Conservation (phyloP, 2,797 vertebrate genomes). For the Poeciliopsis turneri region DNA sequence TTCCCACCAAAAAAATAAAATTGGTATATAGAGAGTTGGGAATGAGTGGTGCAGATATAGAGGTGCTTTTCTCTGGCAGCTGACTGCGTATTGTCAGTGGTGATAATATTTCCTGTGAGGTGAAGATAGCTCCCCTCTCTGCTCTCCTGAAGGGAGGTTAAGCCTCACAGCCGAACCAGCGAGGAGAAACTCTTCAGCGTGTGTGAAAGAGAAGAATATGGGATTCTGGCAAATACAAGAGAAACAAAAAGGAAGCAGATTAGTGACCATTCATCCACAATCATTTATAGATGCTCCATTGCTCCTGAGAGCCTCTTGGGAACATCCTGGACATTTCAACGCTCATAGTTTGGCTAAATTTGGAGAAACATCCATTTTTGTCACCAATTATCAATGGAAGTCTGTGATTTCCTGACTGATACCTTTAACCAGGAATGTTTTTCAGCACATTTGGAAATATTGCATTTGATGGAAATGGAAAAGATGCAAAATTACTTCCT, state of each 20-base stretch:
- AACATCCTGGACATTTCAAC: not conserved
- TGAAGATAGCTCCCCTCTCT: constrained; percentile 61
- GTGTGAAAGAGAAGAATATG: constrained; percentile 11
- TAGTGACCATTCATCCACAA: constrained; percentile 22
- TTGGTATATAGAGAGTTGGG: constrained; percentile 48
- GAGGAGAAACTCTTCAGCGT: constrained; percentile 27
- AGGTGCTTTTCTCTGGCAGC: constrained; percentile 45
- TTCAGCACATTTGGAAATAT: too few relatives aligned
- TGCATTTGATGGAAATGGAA: too few relatives aligned
- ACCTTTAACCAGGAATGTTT: not conserved
- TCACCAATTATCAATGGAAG: not conserved
- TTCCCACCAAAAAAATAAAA: constrained; percentile 25
- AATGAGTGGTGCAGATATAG: constrained; percentile 47
- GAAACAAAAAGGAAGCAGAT: constrained; percentile 16
- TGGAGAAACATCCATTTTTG: not conserved
- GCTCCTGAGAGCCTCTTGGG: not conserved
- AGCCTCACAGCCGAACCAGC: constrained; percentile 57
- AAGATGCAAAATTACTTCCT: too few relatives aligned
- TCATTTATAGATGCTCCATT: not conserved
- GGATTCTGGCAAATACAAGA: constrained; percentile 14
- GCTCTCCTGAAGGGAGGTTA: constrained; percentile 56
- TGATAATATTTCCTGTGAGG: constrained; percentile 68
- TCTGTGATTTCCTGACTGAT: not conserved
- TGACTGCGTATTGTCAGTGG: constrained; percentile 52
- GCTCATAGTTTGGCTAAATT: not conserved